Evolutionary conservation across 2,888 invertebrate genomes (phyloP).

Genomic region (Scaptomyza flava): DNA sequence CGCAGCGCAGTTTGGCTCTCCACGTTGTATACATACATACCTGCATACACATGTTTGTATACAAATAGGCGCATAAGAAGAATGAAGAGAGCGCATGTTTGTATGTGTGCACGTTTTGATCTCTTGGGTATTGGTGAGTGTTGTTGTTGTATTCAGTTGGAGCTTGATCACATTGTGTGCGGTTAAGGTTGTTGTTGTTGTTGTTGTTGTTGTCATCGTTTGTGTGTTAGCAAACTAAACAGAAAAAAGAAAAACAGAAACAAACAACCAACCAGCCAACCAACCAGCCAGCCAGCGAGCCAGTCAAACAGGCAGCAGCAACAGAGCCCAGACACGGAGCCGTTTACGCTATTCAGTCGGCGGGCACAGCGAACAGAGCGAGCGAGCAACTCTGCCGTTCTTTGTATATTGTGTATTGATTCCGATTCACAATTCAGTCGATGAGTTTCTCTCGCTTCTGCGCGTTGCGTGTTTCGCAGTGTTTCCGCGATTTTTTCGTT

Average conservation of each 20-base stretch:
- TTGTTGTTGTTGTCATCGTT: constrained; percentile 41
- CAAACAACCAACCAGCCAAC: constrained; percentile 22
- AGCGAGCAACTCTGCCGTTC: constrained; percentile 48
- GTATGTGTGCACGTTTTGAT: constrained; percentile 17
- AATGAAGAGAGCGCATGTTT: constrained; percentile 43
- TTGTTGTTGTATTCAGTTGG: constrained; percentile 22
- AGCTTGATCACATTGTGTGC: constrained; percentile 42
- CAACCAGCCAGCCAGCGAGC: constrained; percentile 33
- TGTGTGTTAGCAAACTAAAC: constrained; percentile 61
- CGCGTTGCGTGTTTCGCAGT: constrained; percentile 81
- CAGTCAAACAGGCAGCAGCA: constrained; percentile 40
- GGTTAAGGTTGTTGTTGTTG: constrained; percentile 5
- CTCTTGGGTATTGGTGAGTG: constrained; percentile 31
- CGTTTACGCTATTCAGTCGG: constrained; percentile 18
- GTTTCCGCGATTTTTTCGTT: constrained; percentile 78
- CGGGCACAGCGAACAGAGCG: constrained; percentile 6
- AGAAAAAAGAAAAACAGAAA: constrained; percentile 12
- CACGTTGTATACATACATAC: constrained; percentile 41
- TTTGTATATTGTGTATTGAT: constrained; percentile 65
- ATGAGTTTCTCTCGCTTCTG: constrained; percentile 83
- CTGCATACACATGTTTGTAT: neutral
- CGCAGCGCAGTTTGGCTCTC: constrained; percentile 11
- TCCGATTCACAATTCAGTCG: constrained; percentile 81
- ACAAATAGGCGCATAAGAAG: constrained; percentile 34
- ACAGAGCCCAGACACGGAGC: constrained; percentile 24